Percentiles rank a stretch among this genome's conserved stretches.
phyloP scores from a whole-genome alignment of 2,113 vertebrate genomes.

The Butastur rufipennis region DNA sequence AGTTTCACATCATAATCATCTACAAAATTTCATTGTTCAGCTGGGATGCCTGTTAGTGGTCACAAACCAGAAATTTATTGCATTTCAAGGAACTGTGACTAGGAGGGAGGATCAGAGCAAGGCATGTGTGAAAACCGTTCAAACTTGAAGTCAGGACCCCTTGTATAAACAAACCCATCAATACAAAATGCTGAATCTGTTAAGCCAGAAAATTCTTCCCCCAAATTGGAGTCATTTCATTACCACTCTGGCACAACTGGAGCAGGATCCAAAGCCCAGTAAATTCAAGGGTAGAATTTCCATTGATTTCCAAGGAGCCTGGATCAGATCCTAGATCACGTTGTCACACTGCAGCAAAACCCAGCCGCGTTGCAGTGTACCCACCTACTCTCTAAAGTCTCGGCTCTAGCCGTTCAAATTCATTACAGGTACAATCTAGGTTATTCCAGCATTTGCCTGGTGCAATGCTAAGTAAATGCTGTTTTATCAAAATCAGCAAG shows the following conservation, averaged over 20 bases:
- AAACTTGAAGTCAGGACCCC: background rate
- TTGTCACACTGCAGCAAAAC: constrained; percentile 6
- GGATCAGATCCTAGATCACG: constrained; percentile 31
- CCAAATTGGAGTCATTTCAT: background rate
- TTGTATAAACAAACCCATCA: background rate
- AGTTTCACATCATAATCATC: background rate
- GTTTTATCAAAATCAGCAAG: background rate
- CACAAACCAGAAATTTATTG: background rate
- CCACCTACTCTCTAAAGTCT: background rate
- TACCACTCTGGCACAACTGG: background rate
- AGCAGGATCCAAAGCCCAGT: constrained; percentile 16
- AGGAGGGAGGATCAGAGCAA: background rate
- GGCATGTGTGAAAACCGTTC: background rate
- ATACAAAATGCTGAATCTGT: background rate
- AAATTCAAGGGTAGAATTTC: constrained; percentile 52
- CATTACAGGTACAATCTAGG: background rate
- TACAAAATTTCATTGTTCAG: background rate
- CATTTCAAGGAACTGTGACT: background rate
- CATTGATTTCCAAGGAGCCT: constrained; percentile 36
- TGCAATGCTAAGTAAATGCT: background rate
- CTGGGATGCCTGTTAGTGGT: background rate
- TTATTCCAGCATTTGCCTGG: background rate
- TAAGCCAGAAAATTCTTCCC: background rate
- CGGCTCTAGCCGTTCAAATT: background rate
- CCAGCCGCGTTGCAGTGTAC: background rate